Evolutionary conservation across 1,140 invertebrate species (phyloP), one percentile per base, ranked within the genome.

Genomic region (Pseudobourletiella spinata): DNA sequence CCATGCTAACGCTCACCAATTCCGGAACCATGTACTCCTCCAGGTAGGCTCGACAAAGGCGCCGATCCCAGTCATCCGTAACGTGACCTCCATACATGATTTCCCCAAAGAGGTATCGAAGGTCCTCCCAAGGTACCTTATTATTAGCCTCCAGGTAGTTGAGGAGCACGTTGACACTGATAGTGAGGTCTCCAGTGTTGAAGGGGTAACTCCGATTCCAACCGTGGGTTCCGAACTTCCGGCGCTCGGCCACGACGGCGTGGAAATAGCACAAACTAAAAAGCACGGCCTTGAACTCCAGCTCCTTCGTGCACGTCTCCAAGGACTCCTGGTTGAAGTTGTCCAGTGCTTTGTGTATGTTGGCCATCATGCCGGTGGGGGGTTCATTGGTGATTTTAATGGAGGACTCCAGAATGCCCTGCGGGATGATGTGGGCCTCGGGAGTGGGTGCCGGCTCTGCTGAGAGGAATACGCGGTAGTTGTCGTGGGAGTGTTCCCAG

Each of bases 71-170:
- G 74, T 98, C 93, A 73, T 97, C 94, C 0, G 94, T 98, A 50
- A 98, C 96, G 71, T 97, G 94, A 1, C 94, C 94, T 1, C 94
- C 94, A 70, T 98, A 98, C 94, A 97, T 98, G 64, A 97, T 97
- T 78, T 98, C 93, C 2, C 93, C 93, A 73, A 97, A 96, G 1
- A 95, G 77, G 74, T 95, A 96, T 3, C 91, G 79, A 51, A 97
- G 77, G 76, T 96, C 92, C 73, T 95, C 92, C 91, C 92, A 96
- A 1, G 93, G 93, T 0, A 96, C 87, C 76, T 87, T 88, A 1
- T 86, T 85, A 76, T 92, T 95, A 0, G 87, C 89, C 75, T 97
- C 94, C 69, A 98, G 78, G 75, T 97, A 97, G 75, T 96, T 98
- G 74, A 87, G 93, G 6, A 97, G 77, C 0, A 98, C 94, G 72